Conservation (phyloP, 2,888 invertebrate genomes). For the Xestobium rufovillosum region DNA sequence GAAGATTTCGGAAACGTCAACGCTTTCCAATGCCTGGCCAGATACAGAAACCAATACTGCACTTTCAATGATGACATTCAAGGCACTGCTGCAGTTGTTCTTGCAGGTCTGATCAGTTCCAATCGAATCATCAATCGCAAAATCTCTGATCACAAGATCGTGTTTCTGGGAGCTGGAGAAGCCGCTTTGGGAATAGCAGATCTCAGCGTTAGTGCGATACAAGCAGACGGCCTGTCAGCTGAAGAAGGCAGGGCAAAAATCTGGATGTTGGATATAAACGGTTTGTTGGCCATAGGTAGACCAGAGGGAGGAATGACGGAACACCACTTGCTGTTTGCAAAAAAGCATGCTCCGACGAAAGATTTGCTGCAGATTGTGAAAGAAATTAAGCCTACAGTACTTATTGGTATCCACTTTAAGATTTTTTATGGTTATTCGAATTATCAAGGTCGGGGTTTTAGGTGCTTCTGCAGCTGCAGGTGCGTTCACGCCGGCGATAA, state of each 20-base stretch:
- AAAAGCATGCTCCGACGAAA: slow-evolving; percentile 65
- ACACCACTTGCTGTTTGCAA: slow-evolving; percentile 61
- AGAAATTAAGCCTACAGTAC: slow-evolving; percentile 70
- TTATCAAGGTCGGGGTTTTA: slow-evolving; percentile 31
- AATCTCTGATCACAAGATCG: slow-evolving; percentile 71
- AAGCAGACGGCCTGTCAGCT: slow-evolving; percentile 50
- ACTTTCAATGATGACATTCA: slow-evolving; percentile 97
- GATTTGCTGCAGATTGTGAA: slow-evolving; percentile 68
- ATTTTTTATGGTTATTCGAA: neutral
- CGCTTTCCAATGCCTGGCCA: slow-evolving; percentile 81
- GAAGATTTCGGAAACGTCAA: slow-evolving; percentile 95
- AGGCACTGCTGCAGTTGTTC: slow-evolving; percentile 90
- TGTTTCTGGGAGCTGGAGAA: slow-evolving; percentile 96
- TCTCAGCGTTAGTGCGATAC: slow-evolving; percentile 79
- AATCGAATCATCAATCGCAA: slow-evolving; percentile 69
- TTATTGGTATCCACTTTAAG: no score
- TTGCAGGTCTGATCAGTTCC: slow-evolving; percentile 81
- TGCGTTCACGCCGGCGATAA: slow-evolving; percentile 81
- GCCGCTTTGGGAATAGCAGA: slow-evolving; percentile 55
- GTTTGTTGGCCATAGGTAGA: slow-evolving; percentile 64
- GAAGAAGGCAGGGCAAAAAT: slow-evolving; percentile 72
- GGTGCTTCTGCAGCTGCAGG: slow-evolving; percentile 91
- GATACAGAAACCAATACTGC: slow-evolving; percentile 77
- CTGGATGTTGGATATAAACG: slow-evolving; percentile 86
- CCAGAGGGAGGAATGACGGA: slow-evolving; percentile 52